phyloP scores from a whole-genome alignment of 2,888 invertebrate species.

The Ochlodes sylvanus region DNA sequence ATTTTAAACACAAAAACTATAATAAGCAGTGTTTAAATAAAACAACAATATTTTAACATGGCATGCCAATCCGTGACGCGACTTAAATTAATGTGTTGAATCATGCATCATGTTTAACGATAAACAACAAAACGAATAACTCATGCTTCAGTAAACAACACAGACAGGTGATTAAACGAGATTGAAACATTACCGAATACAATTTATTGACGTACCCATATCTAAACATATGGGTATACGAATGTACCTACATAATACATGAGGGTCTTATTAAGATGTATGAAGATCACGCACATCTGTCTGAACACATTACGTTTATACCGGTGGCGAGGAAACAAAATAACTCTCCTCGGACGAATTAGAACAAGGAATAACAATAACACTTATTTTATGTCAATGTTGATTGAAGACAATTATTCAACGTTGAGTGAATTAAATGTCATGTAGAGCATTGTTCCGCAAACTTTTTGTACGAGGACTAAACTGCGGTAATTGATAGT shows the following conservation, averaged over 20 bases:
- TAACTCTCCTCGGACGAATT: background rate
- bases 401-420: too few species aligned
- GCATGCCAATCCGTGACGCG: background rate
- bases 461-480: too few species aligned
- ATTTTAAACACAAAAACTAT: background rate
- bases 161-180: constrained; percentile 9
- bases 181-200: constrained; percentile 11
- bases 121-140: constrained; percentile 10
- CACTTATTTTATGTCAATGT: too few species aligned
- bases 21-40: background rate
- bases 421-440: too few species aligned
- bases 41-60: background rate
- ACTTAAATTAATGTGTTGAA: background rate
- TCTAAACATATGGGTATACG: background rate
- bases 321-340: background rate
- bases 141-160: constrained; percentile 1
- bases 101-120: constrained; percentile 6
- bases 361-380: background rate
- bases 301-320: background rate
- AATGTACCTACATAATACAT: background rate
- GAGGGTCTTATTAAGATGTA: constrained; percentile 10
- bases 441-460: too few species aligned
- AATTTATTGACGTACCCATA: constrained; percentile 6
- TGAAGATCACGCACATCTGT: constrained; percentile 4
- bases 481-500: too few species aligned